A percentile compares a stretch with the other conserved stretches of the same genome.
Conservation (phyloP, 2,888 invertebrate genomes). For the Lochmaea capreae region DNA sequence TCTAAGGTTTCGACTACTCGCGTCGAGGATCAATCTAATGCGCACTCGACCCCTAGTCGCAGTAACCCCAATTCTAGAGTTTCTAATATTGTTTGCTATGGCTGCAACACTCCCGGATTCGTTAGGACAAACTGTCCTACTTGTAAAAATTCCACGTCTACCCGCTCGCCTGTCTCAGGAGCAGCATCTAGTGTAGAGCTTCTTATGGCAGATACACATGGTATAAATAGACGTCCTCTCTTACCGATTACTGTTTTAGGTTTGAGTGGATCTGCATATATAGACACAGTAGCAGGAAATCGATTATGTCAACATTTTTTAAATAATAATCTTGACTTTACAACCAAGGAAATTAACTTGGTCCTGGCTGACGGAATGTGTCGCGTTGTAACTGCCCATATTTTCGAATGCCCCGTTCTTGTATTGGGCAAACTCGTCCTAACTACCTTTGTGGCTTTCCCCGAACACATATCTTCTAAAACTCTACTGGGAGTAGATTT, state of each 20-base stretch:
- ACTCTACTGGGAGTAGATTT: slow-evolving; percentile 42
- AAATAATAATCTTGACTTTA: slow-evolving; percentile 16
- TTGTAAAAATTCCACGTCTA: not conserved
- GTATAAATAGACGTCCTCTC: slow-evolving; percentile 11
- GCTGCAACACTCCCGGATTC: slow-evolving; percentile 29
- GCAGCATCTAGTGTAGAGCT: slow-evolving; percentile 13
- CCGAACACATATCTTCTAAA: slow-evolving; percentile 24
- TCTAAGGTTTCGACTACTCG: no score
- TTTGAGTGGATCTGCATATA: slow-evolving; percentile 33
- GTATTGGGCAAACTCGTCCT: slow-evolving; percentile 28
- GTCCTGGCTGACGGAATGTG: slow-evolving; percentile 39
- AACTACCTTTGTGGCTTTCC: slow-evolving; percentile 38
- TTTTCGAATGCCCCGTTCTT: slow-evolving; percentile 30
- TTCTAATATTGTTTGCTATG: slow-evolving; percentile 26
- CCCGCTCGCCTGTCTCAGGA: not conserved
- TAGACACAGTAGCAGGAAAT: slow-evolving; percentile 37
- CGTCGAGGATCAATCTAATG: not conserved
- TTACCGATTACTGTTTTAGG: slow-evolving; percentile 17
- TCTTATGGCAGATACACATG: slow-evolving; percentile 15
- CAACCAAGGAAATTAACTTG: slow-evolving; percentile 22
- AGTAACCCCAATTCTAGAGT: slow-evolving; percentile 2
- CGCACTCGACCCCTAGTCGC: slow-evolving; percentile 7
- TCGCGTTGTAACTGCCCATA: slow-evolving; percentile 13
- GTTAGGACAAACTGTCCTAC: slow-evolving; percentile 21
- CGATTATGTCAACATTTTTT: slow-evolving; percentile 26